Evolutionary conservation across 2,113 vertebrate genomes (phyloP).

Genomic region (Petrocephalus microphthalmus): DNA sequence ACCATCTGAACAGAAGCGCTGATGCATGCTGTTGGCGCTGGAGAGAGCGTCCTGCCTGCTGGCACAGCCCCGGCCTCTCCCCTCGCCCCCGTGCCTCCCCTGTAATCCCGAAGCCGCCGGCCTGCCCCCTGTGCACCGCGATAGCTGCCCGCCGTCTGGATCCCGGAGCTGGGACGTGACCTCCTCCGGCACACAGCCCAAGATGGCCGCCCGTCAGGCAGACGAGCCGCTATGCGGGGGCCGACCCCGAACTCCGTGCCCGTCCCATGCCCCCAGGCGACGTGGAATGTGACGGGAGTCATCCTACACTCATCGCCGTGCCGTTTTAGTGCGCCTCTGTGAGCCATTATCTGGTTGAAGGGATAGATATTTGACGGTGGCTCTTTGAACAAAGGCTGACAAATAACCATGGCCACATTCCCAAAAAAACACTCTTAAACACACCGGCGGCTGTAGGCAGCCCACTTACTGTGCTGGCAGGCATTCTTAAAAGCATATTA

Average conservation of each 20-base stretch:
- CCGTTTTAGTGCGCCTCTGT: neutral
- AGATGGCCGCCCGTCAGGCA: neutral
- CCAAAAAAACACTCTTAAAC: neutral
- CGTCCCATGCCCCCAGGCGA: neutral
- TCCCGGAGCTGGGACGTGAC: neutral
- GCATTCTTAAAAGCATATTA: neutral
- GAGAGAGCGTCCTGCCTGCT: neutral
- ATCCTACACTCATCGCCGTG: neutral
- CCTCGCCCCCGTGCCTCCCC: neutral
- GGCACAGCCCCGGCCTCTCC: neutral
- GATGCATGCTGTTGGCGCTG: neutral
- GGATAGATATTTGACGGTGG: slow-evolving; percentile 4
- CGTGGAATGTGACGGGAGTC: neutral
- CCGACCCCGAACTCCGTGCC: neutral
- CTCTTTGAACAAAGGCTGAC: neutral
- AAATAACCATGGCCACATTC: neutral
- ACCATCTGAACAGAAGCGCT: slow-evolving; percentile 22
- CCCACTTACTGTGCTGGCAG: neutral
- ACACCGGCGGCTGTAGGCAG: neutral
- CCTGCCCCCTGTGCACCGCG: neutral
- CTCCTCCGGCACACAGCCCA: neutral
- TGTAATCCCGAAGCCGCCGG: neutral
- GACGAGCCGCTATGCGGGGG: neutral
- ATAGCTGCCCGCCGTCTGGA: neutral
- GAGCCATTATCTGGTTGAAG: neutral